Evolutionary conservation across 2,888 invertebrate species (phyloP).

Genomic region (Acronicta alni): DNA sequence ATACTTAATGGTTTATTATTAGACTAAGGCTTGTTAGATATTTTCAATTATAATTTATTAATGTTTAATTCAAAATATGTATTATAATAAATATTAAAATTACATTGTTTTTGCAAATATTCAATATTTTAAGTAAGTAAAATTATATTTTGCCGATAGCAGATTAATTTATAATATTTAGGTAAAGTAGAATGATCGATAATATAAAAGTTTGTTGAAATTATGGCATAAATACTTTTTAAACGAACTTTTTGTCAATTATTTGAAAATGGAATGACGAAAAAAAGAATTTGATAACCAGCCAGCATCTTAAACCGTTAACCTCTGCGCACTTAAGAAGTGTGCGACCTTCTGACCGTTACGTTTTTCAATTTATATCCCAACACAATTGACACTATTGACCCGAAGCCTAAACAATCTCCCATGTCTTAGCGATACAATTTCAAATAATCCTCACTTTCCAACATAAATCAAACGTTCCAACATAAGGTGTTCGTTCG

Average conservation of each 20-base stretch:
- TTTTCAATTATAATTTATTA: too few relatives aligned
- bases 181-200: too few relatives aligned
- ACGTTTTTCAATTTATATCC: conserved; percentile 78
- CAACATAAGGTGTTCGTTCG: conserved; percentile 79
- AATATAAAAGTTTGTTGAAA: too few relatives aligned
- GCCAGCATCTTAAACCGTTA: conserved; percentile 68
- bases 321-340: conserved; percentile 78
- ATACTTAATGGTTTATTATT: neutral
- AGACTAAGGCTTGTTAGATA: too few relatives aligned
- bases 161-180: too few relatives aligned
- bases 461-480: conserved; percentile 85
- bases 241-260: neutral
- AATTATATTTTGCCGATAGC: too few relatives aligned
- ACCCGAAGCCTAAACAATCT: conserved; percentile 82
- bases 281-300: conserved; percentile 1
- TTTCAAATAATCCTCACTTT: conserved; percentile 72
- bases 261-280: conserved; percentile 5
- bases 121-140: too few relatives aligned
- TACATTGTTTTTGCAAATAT: too few relatives aligned
- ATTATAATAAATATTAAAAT: too few relatives aligned
- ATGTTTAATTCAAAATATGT: too few relatives aligned
- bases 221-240: too few relatives aligned
- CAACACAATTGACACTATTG: conserved; percentile 78
- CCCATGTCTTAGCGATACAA: conserved; percentile 71
- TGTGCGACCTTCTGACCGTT: conserved; percentile 85